A percentile compares a stretch with the other conserved stretches of the same genome.
phyloP scores from a whole-genome alignment of 2,797 vertebrate species.

The Notolabrus celidotus region DNA sequence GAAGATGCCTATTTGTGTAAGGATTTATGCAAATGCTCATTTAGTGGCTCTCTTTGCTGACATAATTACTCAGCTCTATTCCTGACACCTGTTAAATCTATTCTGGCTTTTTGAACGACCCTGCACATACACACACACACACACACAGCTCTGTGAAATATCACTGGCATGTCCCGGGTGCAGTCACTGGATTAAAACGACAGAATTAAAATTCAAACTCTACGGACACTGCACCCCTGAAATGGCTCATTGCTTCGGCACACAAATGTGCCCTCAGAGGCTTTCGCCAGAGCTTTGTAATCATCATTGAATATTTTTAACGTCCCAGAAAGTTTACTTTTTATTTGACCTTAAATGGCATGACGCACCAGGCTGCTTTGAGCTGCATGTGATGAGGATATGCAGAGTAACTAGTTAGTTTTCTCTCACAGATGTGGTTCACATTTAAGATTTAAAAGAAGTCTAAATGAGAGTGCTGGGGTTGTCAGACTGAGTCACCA shows the following conservation, averaged over 20 bases:
- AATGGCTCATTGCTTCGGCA: conserved; percentile 44
- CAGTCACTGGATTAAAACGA: conserved; percentile 61
- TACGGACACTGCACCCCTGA: conserved; percentile 44
- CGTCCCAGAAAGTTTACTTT: conserved; percentile 51
- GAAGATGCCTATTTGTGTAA: conserved; percentile 45
- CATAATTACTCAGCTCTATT: conserved; percentile 65
- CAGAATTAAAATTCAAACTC: conserved; percentile 43
- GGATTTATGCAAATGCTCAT: conserved; percentile 68
- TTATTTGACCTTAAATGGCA: conserved; percentile 52
- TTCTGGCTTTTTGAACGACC: conserved; percentile 45
- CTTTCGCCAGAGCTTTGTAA: conserved; percentile 55
- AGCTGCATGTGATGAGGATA: conserved; percentile 54
- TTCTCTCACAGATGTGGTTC: conserved; percentile 55
- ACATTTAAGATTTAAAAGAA: conserved; percentile 44
- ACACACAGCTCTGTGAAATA: conserved; percentile 14
- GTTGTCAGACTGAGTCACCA: conserved; percentile 51
- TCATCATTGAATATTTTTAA: conserved; percentile 62
- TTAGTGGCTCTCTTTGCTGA: conserved; percentile 52
- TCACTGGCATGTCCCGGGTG: conserved; percentile 41
- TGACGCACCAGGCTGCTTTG: conserved; percentile 38
- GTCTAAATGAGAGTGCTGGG: conserved; percentile 53
- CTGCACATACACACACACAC: conserved; percentile 23
- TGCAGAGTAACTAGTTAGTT: conserved; percentile 61
- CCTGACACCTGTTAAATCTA: conserved; percentile 66
- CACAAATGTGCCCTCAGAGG: conserved; percentile 31